A percentile compares a stretch with the other conserved stretches of the same genome.
Conservation (phyloP, 1,140 invertebrate genomes). For the Trichonephila inaurata region DNA sequence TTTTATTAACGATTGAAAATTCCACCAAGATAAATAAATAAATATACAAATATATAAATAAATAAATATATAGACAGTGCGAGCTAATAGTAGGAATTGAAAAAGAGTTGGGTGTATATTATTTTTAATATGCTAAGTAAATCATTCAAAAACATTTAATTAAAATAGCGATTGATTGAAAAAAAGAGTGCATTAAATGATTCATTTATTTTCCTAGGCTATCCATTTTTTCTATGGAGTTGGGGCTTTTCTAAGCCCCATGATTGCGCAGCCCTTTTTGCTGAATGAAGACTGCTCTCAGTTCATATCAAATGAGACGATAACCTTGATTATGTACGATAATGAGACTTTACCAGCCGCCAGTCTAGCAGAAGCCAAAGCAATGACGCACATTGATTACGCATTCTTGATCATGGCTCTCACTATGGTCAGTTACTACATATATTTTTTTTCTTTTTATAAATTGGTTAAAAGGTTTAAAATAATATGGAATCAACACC, state of each 20-base stretch:
- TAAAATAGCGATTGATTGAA: too few species aligned
- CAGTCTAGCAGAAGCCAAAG: slow-evolving; percentile 68
- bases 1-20: too few species aligned
- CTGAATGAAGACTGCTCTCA: slow-evolving; percentile 81
- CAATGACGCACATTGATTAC: slow-evolving; percentile 80
- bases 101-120: too few species aligned
- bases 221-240: slow-evolving; percentile 83
- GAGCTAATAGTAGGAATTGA: too few species aligned
- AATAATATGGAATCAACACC: too few species aligned
- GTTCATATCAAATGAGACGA: slow-evolving; percentile 74
- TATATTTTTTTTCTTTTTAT: too few species aligned
- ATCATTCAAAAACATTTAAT: too few species aligned
- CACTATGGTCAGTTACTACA: slow-evolving; percentile 78
- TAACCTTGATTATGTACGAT: background rate
- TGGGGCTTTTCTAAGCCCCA: slow-evolving; percentile 83
- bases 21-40: too few species aligned
- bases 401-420: slow-evolving; percentile 82
- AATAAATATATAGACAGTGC: too few species aligned
- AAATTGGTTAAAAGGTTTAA: too few species aligned
- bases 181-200: background rate
- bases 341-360: slow-evolving; percentile 61
- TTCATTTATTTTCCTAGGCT: slow-evolving; percentile 79
- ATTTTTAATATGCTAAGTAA: too few species aligned
- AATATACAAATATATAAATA: too few species aligned
- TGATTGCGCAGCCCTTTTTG: slow-evolving; percentile 83